Conservation (phyloP, 2,888 invertebrate genomes). For the Acleris cristana region DNA sequence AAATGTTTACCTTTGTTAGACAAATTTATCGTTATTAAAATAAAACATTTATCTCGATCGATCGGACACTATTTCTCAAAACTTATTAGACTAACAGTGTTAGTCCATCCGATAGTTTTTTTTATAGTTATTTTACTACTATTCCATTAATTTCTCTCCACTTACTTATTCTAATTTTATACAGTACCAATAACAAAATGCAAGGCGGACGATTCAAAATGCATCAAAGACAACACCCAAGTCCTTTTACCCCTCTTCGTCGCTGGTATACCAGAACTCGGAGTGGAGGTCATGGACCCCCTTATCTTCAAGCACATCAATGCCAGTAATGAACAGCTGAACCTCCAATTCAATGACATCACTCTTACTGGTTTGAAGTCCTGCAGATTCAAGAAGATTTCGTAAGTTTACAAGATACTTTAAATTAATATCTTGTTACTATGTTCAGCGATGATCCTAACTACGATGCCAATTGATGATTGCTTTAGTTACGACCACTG, state of each 20-base stretch:
- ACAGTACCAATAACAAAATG: constrained; percentile 60
- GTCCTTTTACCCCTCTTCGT: constrained; percentile 46
- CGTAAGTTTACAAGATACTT: constrained; percentile 51
- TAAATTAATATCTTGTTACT: too few relatives aligned
- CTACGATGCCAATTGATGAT: too few relatives aligned
- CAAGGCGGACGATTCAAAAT: constrained; percentile 55
- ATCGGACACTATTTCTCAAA: too few relatives aligned
- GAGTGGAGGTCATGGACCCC: constrained; percentile 54
- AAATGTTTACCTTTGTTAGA: too few relatives aligned
- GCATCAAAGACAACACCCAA: constrained; percentile 52
- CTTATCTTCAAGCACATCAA: constrained; percentile 51
- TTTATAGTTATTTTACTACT: too few relatives aligned
- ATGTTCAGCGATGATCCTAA: too few relatives aligned
- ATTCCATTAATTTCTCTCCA: too few relatives aligned
- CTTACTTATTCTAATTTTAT: constrained; percentile 34
- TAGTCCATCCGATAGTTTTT: too few relatives aligned
- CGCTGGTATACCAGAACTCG: constrained; percentile 52
- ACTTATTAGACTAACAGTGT: too few relatives aligned
- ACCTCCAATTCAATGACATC: constrained; percentile 50
- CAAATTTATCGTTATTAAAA: too few relatives aligned
- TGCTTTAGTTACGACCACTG: too few relatives aligned
- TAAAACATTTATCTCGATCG: too few relatives aligned
- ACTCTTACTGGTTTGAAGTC: constrained; percentile 53
- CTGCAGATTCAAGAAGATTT: constrained; percentile 52
- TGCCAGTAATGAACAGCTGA: constrained; percentile 49